These are phyloP conservation scores for Falco naumanni DNA, from an alignment of 2,797 vertebrate genomes.

Conservation along the genomic window DNA sequence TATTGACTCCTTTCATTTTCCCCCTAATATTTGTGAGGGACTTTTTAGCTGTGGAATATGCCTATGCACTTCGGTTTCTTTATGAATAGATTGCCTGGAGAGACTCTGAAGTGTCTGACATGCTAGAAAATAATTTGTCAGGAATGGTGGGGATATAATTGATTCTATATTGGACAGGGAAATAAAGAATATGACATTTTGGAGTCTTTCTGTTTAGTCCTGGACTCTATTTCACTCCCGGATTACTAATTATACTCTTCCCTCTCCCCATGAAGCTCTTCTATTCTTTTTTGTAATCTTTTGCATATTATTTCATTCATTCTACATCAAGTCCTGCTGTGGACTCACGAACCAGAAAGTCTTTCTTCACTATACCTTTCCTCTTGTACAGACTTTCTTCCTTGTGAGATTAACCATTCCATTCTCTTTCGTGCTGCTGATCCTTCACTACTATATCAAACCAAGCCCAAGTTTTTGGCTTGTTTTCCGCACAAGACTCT, in stretches of 20 bases:
- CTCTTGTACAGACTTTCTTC: neutral
- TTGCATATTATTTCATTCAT: neutral
- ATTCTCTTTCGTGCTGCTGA: neutral
- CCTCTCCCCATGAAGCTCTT: neutral
- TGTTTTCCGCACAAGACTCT: neutral
- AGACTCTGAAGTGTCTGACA: neutral
- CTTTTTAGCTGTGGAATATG: neutral
- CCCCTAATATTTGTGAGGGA: neutral
- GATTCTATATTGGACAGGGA: neutral
- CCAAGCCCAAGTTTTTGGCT: neutral
- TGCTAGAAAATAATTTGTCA: neutral
- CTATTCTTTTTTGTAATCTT: neutral
- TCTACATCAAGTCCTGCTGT: neutral
- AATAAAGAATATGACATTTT: neutral
- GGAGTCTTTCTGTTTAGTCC: neutral
- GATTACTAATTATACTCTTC: neutral
- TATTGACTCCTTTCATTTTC: neutral
- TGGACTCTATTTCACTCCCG: neutral
- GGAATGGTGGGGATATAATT: neutral
- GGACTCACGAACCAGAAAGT: neutral
- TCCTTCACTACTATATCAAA: neutral
- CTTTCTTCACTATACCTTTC: neutral
- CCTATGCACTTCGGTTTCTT: neutral
- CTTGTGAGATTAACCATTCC: neutral
- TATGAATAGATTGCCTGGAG: neutral